These are phyloP conservation scores for Synanthedon andrenaeformis DNA, from an alignment of 2,888 invertebrate species.

Conservation along the genomic window DNA sequence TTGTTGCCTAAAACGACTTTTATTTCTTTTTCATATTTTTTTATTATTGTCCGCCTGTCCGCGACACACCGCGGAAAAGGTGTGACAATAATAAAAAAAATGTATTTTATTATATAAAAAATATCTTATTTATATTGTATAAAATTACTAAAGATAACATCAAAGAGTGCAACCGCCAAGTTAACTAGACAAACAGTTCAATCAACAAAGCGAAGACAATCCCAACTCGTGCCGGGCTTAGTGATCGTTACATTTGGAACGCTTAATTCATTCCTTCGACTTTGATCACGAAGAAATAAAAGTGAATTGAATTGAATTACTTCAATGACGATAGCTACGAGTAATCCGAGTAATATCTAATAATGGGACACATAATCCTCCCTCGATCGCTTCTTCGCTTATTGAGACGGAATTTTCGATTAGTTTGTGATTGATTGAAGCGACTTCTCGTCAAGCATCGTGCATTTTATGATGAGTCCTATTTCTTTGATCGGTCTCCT, in stretches of 20 bases:
- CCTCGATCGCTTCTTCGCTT: constrained; percentile 46
- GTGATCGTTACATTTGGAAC: constrained; percentile 28
- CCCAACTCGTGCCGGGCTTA: constrained; percentile 18
- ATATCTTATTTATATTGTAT: no score
- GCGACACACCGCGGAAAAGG: no score
- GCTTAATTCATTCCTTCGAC: constrained; percentile 38
- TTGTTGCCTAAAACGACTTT: no score
- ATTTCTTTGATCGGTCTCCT: constrained; percentile 38
- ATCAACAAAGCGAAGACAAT: constrained; percentile 30
- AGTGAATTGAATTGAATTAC: constrained; percentile 29
- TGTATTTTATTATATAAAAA: no score
- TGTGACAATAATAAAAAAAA: no score
- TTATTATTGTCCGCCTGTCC: no score
- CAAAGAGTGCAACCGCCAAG: not conserved
- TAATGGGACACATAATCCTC: constrained; percentile 60
- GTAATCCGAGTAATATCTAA: constrained; percentile 50
- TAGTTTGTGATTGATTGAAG: constrained; percentile 66
- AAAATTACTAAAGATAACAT: not conserved
- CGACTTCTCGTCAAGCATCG: constrained; percentile 48
- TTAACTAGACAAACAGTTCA: constrained; percentile 12
- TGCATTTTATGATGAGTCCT: constrained; percentile 64
- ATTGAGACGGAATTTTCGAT: constrained; percentile 67
- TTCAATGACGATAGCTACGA: constrained; percentile 27
- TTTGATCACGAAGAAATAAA: constrained; percentile 39
- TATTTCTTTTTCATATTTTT: no score